Conservation (phyloP, 2,888 invertebrate genomes). For the Lepidocyrtoides sp. region DNA sequence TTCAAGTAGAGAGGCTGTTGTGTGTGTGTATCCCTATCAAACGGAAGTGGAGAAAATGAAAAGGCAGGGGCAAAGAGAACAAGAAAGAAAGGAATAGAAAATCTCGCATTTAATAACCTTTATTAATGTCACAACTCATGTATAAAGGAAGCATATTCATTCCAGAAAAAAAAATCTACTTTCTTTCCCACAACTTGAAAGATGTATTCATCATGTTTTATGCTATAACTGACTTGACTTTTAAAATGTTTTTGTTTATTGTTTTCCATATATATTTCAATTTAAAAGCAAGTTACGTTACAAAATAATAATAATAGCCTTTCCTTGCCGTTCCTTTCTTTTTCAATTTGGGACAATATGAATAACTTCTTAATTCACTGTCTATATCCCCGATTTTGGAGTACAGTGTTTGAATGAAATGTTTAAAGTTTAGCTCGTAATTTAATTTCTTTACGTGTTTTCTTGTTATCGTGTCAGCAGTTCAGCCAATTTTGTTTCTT, state of each 20-base stretch:
- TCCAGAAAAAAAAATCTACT: neutral
- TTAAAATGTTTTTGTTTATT: too few species aligned
- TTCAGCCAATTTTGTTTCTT: constrained; percentile 19
- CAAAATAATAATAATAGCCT: too few species aligned
- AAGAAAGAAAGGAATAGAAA: constrained; percentile 10
- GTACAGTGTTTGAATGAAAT: too few species aligned
- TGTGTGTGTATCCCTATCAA: too few species aligned
- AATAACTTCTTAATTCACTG: neutral
- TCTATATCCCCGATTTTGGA: constrained; percentile 9
- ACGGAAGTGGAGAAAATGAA: constrained; percentile 58
- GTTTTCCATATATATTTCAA: too few species aligned
- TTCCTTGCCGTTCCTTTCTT: too few species aligned
- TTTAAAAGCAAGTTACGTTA: too few species aligned
- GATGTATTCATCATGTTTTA: too few species aligned
- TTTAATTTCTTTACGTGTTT: constrained; percentile 7
- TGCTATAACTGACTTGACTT: too few species aligned
- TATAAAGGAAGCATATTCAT: constrained; percentile 65
- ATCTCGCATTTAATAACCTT: constrained; percentile 63
- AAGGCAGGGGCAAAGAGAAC: neutral
- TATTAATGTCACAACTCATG: constrained; percentile 64
- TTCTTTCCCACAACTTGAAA: too few species aligned
- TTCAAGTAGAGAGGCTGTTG: too few species aligned
- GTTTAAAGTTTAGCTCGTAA: neutral
- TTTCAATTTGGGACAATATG: too few species aligned
- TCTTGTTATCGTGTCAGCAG: neutral